Evolutionary conservation across 2,797 vertebrate genomes (phyloP).

Genomic region (Schizopygopsis malacanthus): DNA sequence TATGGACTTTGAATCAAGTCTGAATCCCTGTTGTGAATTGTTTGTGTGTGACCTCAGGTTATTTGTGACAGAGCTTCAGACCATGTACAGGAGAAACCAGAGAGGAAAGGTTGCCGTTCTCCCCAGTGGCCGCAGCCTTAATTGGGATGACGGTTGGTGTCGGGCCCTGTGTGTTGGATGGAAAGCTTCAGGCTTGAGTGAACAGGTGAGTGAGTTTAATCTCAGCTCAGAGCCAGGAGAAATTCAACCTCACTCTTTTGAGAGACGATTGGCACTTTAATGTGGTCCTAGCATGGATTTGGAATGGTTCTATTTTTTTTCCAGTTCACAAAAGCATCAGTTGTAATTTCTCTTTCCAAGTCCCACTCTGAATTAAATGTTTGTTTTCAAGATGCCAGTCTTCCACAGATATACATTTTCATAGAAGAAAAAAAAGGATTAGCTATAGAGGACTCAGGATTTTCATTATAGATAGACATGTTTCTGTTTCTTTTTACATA

Average conservation of each 20-base stretch:
- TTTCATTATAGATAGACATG: constrained; percentile 41
- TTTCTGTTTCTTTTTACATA: constrained; percentile 17
- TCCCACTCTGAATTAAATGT: constrained; percentile 10
- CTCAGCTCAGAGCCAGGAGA: constrained; percentile 37
- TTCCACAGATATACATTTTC: background rate
- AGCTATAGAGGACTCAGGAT: constrained; percentile 23
- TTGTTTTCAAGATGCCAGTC: constrained; percentile 37
- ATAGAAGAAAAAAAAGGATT: constrained; percentile 1
- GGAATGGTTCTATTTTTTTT: background rate
- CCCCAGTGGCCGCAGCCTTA: constrained; percentile 43
- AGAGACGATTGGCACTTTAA: constrained; percentile 46
- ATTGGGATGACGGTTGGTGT: constrained; percentile 51
- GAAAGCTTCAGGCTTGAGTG: constrained; percentile 53
- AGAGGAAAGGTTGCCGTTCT: constrained; percentile 30
- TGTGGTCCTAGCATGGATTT: constrained; percentile 34
- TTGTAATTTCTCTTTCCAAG: background rate
- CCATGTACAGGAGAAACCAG: constrained; percentile 26
- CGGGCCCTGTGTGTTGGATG: constrained; percentile 42
- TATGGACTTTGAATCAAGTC: constrained; percentile 32
- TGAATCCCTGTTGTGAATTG: constrained; percentile 42
- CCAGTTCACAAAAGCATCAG: background rate
- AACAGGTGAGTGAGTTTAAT: constrained; percentile 55
- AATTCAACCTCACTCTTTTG: constrained; percentile 18
- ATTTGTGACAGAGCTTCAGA: constrained; percentile 43
- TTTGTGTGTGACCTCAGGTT: constrained; percentile 43